Base-by-base conservation (phyloP, 2,888 invertebrate species). In the Hydrotaea cyrtoneurina region DNA sequence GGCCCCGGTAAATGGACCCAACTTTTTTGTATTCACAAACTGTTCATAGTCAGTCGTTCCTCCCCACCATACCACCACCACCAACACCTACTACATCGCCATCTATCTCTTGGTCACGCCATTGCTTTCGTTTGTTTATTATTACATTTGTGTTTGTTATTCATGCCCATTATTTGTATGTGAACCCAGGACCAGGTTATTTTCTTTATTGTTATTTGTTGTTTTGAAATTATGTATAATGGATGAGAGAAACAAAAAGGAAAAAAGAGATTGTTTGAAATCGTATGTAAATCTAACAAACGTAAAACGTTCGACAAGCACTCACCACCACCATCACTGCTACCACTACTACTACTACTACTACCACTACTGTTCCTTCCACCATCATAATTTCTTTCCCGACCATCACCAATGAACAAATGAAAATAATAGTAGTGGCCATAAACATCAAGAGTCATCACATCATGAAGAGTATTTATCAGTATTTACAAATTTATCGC, bases 1-100 rank as follows among this genome's bases (percentile, higher is more conserved):
- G 91, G 91, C 91, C 91, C 90, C 92, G 91, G 89, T 91, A 91
- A 91, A 89, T 90, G 91, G 92, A 91, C 90, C 87, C 69, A 71
- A 78, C 72, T 21, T 23, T 75, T 78, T 78, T 80, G 75, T 80
- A 23, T 46, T 23, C 69, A 69, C 39, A 69, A 43, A 46, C 13
- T 69, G 23, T 21, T 23, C 46, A 69, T 46, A 43, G 69, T 66
- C 66, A 36, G 36, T 39, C 39, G 39, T 39, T 59, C 31, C 62
- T 62, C 62, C 23, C 39, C 43, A 69, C 21, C 69, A 69, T 21
- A 11, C 21, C 15, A 19, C 36, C 46, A 69, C 13, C 23, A 55
- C n/a, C n/a, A n/a, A n/a, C n/a, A n/a, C n/a, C n/a, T n/a, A 26
- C 11, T 71, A 43, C n/a, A 71, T 62, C 66, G 11, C 57, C 53